Percentiles rank a stretch among this genome's conserved stretches.
Evolutionary conservation across 2,113 vertebrate species (phyloP).

Genomic region (Rhynchopsitta pachyrhyncha): DNA sequence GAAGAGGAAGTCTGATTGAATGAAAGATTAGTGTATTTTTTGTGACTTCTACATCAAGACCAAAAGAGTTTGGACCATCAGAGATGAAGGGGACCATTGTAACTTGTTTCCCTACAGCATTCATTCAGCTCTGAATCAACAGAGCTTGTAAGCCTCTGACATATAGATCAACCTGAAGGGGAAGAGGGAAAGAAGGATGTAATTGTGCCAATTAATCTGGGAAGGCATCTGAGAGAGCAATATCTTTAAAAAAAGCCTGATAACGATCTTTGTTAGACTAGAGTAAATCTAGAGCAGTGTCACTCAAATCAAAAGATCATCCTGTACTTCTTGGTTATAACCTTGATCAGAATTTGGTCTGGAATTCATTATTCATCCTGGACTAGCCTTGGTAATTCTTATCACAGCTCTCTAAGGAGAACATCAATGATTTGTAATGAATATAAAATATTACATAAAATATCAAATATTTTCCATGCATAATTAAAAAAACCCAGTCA

Average conservation of each 20-base stretch:
- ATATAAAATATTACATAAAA: neutral
- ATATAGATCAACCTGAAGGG: slow-evolving; percentile 40
- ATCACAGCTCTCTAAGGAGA: neutral
- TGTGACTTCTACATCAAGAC: slow-evolving; percentile 8
- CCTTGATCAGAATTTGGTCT: neutral
- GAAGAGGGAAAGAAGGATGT: slow-evolving; percentile 37
- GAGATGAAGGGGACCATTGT: neutral
- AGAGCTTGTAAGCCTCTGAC: slow-evolving; percentile 48
- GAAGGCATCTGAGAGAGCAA: slow-evolving; percentile 39
- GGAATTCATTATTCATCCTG: neutral
- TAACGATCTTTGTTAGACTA: neutral
- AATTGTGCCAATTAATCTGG: slow-evolving; percentile 74
- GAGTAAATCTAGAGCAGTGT: slow-evolving; percentile 1
- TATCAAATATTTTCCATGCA: neutral
- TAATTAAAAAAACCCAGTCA: neutral
- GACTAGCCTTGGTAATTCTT: neutral
- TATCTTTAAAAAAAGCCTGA: slow-evolving; percentile 19
- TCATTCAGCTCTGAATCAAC: slow-evolving; percentile 56
- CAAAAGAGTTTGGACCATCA: neutral
- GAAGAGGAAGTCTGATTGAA: neutral
- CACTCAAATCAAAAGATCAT: neutral
- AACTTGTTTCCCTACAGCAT: neutral
- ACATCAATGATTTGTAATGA: neutral
- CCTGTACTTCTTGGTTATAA: neutral
- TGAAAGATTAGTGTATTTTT: slow-evolving; percentile 15